Evolutionary conservation across 2,113 vertebrate species (phyloP).

Genomic region (Nicator chloris): DNA sequence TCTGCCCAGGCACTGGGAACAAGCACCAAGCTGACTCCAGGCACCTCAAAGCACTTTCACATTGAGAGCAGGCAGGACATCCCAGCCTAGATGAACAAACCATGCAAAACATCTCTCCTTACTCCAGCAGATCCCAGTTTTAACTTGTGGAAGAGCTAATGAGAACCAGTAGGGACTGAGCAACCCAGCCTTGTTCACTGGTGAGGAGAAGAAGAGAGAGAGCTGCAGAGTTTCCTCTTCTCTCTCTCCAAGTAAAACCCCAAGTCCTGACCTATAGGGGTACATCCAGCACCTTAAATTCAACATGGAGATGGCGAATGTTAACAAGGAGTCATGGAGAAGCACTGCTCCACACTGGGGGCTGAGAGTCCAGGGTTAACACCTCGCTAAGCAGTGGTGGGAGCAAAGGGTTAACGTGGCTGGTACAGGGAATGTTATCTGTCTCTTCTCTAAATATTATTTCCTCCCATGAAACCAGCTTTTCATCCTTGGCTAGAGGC

Average conservation of each 20-base stretch:
- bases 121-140: neutral
- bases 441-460: conserved; percentile 66
- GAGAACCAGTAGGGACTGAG: neutral
- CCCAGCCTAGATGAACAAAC: neutral
- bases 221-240: neutral
- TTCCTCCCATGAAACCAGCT: conserved; percentile 67
- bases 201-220: neutral
- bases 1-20: neutral
- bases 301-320: neutral
- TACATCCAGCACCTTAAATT: neutral
- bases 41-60: neutral
- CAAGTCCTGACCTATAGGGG: neutral
- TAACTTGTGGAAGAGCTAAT: neutral
- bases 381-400: neutral
- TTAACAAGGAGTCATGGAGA: rapidly evolving
- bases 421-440: conserved; percentile 13
- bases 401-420: neutral
- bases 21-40: neutral
- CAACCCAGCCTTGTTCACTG: rapidly evolving
- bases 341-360: neutral
- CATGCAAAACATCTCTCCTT: rapidly evolving
- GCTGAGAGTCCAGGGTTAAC: neutral
- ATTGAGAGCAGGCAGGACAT: neutral
- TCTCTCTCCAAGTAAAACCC: neutral
- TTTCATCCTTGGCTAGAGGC: conserved; percentile 69